Evolutionary conservation across 2,113 vertebrate genomes (phyloP).

Genomic region (Saimiri boliviensis): DNA sequence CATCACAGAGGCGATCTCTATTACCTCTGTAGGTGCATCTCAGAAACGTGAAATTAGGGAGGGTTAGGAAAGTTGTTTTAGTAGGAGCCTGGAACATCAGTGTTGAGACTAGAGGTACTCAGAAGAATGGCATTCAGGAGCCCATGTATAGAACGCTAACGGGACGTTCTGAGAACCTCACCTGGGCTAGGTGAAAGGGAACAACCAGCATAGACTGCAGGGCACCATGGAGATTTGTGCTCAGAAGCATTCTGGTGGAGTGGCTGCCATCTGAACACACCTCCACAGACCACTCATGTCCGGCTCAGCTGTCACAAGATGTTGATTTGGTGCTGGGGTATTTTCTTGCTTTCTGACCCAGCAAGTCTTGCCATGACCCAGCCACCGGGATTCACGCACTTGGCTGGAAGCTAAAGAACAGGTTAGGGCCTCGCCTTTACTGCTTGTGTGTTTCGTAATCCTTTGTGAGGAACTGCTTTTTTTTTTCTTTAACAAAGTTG

Average conservation of each 20-base stretch:
- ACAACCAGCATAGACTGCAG: not conserved
- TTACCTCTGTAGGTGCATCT: not conserved
- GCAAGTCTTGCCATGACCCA: not conserved
- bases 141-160: fast-evolving
- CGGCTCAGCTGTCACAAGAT: not conserved
- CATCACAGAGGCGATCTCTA: not conserved
- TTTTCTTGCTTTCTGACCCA: not conserved
- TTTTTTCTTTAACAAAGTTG: not conserved
- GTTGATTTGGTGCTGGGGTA: not conserved
- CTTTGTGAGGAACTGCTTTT: not conserved
- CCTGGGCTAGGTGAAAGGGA: not conserved
- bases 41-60: not conserved
- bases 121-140: not conserved
- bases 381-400: not conserved
- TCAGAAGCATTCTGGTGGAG: not conserved
- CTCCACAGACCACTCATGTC: not conserved
- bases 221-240: not conserved
- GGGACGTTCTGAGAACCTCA: fast-evolving
- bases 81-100: not conserved
- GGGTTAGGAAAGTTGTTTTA: not conserved
- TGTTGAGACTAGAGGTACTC: not conserved
- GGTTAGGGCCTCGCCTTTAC: not conserved
- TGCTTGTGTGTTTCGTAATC: not conserved
- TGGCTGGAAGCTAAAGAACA: not conserved
- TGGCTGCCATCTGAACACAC: not conserved